Conservation (phyloP, 2,113 vertebrate genomes). For the Phocoena phocoena region DNA sequence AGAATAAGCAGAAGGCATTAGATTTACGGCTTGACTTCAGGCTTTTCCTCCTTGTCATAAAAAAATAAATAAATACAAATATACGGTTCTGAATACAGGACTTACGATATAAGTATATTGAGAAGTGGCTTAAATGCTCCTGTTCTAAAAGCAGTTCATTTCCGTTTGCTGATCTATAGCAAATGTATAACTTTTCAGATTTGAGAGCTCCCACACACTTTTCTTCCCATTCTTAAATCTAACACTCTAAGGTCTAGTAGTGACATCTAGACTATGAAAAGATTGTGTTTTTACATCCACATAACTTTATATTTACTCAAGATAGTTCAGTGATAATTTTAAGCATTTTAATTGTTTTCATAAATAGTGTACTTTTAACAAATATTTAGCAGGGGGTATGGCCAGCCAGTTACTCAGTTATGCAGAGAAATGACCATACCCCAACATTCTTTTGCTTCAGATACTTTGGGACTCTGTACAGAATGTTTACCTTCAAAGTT, state of each 20-base stretch:
- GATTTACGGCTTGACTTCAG: background rate
- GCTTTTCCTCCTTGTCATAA: background rate
- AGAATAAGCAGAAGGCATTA: background rate
- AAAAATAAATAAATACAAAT: background rate
- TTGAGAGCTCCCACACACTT: background rate
- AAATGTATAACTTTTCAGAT: background rate
- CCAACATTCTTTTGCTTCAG: background rate
- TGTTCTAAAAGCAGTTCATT: background rate
- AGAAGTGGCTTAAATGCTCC: background rate
- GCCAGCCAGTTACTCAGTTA: background rate
- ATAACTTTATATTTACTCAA: background rate
- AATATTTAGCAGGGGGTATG: background rate
- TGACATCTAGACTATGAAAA: slow-evolving; percentile 16
- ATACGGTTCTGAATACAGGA: background rate
- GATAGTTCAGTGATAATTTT: background rate
- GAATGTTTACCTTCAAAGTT: background rate
- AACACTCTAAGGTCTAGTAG: background rate
- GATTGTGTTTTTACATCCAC: background rate
- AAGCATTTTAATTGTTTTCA: background rate
- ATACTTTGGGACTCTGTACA: background rate
- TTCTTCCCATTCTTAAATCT: background rate
- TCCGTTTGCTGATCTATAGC: background rate
- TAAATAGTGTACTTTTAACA: background rate
- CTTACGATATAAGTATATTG: background rate
- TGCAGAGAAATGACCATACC: background rate